phyloP scores from a whole-genome alignment of 2,888 invertebrate species.

The Oscheius sp. region DNA sequence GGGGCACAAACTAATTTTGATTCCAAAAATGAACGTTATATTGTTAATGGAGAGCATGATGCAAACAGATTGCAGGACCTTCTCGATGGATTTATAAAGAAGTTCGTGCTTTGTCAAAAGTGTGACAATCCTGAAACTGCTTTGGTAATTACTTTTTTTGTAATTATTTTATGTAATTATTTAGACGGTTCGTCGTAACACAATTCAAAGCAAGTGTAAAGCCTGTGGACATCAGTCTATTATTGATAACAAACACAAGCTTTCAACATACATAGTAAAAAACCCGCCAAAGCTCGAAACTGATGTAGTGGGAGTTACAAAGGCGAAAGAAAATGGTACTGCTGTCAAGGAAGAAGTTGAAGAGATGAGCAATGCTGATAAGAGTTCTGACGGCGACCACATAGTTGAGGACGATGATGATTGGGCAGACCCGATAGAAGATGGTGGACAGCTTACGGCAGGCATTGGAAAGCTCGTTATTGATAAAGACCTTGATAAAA shows the following conservation, averaged over 20 bases:
- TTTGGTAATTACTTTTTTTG: slow-evolving; percentile 75
- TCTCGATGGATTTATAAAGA: slow-evolving; percentile 91
- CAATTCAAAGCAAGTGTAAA: slow-evolving; percentile 80
- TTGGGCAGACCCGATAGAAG: slow-evolving; percentile 93
- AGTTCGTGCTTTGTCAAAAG: slow-evolving; percentile 89
- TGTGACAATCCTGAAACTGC: slow-evolving; percentile 99
- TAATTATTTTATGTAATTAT: slow-evolving; percentile 22
- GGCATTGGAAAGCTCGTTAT: slow-evolving; percentile 83
- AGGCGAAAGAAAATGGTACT: slow-evolving; percentile 40
- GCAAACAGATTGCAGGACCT: slow-evolving; percentile 90
- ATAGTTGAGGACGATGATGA: slow-evolving; percentile 79
- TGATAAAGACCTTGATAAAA: slow-evolving; percentile 93
- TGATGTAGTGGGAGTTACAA: slow-evolving; percentile 37
- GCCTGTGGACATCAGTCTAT: slow-evolving; percentile 94
- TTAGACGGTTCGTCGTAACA: slow-evolving; percentile 58
- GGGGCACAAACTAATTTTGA: slow-evolving; percentile 99
- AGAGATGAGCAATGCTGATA: slow-evolving; percentile 7
- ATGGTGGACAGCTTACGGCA: slow-evolving; percentile 80
- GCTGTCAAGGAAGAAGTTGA: neutral
- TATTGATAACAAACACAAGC: slow-evolving; percentile 92
- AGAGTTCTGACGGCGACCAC: slow-evolving; percentile 24
- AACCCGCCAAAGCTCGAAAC: slow-evolving; percentile 82
- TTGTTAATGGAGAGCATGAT: slow-evolving; percentile 98
- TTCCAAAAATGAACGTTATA: slow-evolving; percentile 97
- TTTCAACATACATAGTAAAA: slow-evolving; percentile 97